Evolutionary conservation across 2,113 vertebrate species (phyloP).

Genomic region (Cebidichthys violaceus): DNA sequence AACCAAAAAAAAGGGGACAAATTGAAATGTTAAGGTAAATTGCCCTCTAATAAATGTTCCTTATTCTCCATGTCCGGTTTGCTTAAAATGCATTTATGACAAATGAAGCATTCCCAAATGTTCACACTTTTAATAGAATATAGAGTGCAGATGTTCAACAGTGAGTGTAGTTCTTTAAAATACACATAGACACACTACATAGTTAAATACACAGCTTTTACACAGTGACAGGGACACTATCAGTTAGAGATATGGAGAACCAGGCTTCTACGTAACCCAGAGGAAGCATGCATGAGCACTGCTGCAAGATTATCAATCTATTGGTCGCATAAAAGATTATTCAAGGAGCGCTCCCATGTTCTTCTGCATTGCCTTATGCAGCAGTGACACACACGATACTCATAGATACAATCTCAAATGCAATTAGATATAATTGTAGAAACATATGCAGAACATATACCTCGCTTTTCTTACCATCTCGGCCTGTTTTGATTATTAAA

Average conservation of each 20-base stretch:
- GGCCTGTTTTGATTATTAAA: background rate
- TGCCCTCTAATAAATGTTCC: background rate
- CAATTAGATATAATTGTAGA: background rate
- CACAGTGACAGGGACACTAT: background rate
- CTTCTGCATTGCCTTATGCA: background rate
- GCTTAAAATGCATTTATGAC: background rate
- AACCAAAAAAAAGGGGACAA: background rate
- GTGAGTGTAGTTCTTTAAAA: background rate
- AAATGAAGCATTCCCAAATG: background rate
- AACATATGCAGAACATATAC: background rate
- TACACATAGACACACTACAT: background rate
- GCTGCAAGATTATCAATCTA: slow-evolving; percentile 6
- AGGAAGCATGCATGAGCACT: slow-evolving; percentile 23
- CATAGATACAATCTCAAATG: background rate
- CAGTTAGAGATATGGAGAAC: slow-evolving; percentile 16
- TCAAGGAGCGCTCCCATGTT: background rate
- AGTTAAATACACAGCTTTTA: background rate
- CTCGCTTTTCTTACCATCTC: background rate
- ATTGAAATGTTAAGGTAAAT: background rate
- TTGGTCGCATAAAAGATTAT: background rate
- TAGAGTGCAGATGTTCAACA: background rate
- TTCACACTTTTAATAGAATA: background rate
- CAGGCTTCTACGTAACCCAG: slow-evolving; percentile 30
- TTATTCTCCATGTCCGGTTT: background rate
- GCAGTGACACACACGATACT: background rate